Evolutionary conservation across 2,797 vertebrate genomes (phyloP), one percentile per base, ranked within the genome.

Genomic region (Mormyrops attenuatus): DNA sequence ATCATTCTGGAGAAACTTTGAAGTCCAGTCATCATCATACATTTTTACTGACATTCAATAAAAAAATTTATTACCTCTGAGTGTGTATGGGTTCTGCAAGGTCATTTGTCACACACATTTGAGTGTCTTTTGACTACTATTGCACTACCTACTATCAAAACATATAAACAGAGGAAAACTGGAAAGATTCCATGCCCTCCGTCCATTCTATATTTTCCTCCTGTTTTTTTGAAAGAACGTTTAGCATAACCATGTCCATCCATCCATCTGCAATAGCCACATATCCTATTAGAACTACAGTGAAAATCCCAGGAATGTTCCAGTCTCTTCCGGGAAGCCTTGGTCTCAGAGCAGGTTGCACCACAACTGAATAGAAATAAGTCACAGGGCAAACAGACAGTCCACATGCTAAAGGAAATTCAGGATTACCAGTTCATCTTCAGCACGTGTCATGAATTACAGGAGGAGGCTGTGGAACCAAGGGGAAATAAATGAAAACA

Each of bases 31-130:
- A 80, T 80, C 41, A 80, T 80, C 13, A 6, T 80, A n/a, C 47
- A 47, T 47, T 80, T 80, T 80, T 80, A 44, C 73, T 44, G 73
- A 80, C 34, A n/a, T n/a, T 80, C 73, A 47, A 80, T 80, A 20
- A 47, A 80, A 73, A 73, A 38, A 38, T 38, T 0, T 77, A 80
- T 80, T 80, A 47, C 73, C 13, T 80, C 30, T 44, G 38, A 80
- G 38, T n/a, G 73, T 80, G 73, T 80, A 9, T 47, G 73, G 17
- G 20, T 44, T 41, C 73, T 15, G 3, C 73, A 80, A 80, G 41
- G 73, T 41, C 73, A 80, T 80, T 80, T 47, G 41, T 80, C 38
- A 80, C 73, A 80, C 38, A 80, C 38, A 80, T 80, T 80, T 80
- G 17, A 47, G 73, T 80, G 66, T 73, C 38, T 80, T 80, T 80